Base-by-base conservation (phyloP, 2,113 vertebrate species). In the Carlito syrichta region DNA sequence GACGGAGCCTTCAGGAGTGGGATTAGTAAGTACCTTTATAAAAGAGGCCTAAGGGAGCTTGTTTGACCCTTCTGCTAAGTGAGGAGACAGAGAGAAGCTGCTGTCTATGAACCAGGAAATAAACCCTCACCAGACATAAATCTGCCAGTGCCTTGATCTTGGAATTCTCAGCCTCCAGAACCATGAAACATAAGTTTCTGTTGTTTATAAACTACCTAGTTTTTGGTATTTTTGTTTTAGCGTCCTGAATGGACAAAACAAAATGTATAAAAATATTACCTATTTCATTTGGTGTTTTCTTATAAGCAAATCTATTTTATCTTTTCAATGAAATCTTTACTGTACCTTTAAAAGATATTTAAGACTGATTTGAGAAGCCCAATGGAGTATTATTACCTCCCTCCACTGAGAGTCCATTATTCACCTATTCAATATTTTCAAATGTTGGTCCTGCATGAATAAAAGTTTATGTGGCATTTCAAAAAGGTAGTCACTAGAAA, bases 21-120 rank as follows among this genome's bases (percentile, higher is more conserved):
- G 38, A 60, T 43, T 43, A 22, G 76, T 20, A 22, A 22, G 76
- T 20, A 22, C 19, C n/a, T 32, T 54, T 38, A 45, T n/a, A 30
- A 52, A 38, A 50, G 45, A 71, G 13, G 13, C 32, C n/a, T 22
- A 45, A 20, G 4, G 30, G 22, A 54, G 19, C 13, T 2, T 35
- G 23, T 35, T 8, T 19, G 16, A 30, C 40, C 8, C 89, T 45
- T 17, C 40, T 6, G 9, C 25, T 38, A 32, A 0, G 19, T 40
- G 40, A 30, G 23, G 8, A 11, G 13, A 71, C 23, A n/a, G 2
- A 0, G 5, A 14, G 32, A 35, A 88, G 9, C 2, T 1, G 5
- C 16, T 60, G 40, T 52, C 48, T 30, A 6, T 3, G 40, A 71
- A 40, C 43, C 30, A n/a, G 20, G 66, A 23, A 27, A 43, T 11